phyloP scores from a whole-genome alignment of 2,797 vertebrate genomes.

The Cynopterus sphinx region DNA sequence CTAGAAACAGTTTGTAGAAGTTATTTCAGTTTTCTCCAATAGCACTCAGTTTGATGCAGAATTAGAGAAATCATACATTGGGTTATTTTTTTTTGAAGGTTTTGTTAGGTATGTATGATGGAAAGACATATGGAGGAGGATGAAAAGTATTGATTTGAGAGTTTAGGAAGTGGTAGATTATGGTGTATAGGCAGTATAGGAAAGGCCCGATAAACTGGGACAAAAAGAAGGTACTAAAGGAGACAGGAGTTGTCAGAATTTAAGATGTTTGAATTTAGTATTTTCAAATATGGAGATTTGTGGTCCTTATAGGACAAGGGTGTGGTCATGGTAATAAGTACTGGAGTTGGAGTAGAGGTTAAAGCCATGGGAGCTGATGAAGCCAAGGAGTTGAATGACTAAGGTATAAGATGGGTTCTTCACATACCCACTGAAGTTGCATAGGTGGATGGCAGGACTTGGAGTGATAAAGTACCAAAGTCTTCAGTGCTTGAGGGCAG shows the following conservation, averaged over 20 bases:
- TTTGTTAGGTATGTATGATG: neutral
- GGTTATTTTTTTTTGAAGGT: neutral
- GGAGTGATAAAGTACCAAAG: neutral
- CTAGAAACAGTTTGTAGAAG: neutral
- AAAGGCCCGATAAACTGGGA: neutral
- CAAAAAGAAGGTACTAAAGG: neutral
- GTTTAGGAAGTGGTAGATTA: neutral
- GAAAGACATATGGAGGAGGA: neutral
- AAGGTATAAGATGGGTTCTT: neutral
- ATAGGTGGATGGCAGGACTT: neutral
- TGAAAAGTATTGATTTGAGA: neutral
- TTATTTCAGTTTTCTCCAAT: conserved; percentile 10
- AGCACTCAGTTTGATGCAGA: conserved; percentile 10
- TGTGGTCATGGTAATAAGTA: neutral
- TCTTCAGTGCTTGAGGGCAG: neutral
- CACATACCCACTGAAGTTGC: neutral
- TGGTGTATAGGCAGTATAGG: neutral
- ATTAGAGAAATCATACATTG: neutral
- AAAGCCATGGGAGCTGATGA: neutral
- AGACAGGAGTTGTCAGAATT: neutral
- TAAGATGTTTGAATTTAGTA: conserved; percentile 12
- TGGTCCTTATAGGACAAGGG: neutral
- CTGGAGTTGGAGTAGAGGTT: neutral
- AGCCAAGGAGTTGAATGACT: neutral
- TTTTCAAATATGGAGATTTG: conserved; percentile 6